A percentile compares a stretch with the other conserved stretches of the same genome.
Evolutionary conservation across 2,888 invertebrate species (phyloP).

Genomic region (Sarcophaga caerulescens): DNA sequence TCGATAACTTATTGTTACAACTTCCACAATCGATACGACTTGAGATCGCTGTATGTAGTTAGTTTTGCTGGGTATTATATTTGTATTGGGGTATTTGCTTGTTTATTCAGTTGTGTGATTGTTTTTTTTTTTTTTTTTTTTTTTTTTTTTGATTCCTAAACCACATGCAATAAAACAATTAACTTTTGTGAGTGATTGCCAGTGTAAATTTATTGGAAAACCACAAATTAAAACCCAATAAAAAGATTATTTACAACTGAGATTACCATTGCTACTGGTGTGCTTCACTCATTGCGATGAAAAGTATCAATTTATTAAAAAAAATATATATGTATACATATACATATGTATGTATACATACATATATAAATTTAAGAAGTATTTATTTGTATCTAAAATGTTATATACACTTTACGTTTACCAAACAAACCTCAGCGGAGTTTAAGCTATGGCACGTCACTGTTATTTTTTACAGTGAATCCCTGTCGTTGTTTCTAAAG

Average conservation of each 20-base stretch:
- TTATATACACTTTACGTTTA: neutral
- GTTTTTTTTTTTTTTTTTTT: neutral
- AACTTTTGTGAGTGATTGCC: constrained; percentile 60
- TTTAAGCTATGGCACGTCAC: no score
- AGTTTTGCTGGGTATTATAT: neutral
- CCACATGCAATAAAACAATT: constrained; percentile 64
- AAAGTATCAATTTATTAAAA: neutral
- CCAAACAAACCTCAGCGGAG: neutral
- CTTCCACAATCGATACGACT: no score
- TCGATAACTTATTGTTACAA: no score
- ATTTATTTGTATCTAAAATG: neutral
- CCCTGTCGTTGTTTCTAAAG: no score
- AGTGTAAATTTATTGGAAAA: constrained; percentile 59
- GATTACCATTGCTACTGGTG: neutral
- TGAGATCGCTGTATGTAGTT: no score
- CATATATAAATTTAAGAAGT: neutral
- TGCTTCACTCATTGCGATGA: neutral
- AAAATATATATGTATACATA: neutral
- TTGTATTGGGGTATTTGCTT: neutral
- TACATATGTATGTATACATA: neutral
- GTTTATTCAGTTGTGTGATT: neutral
- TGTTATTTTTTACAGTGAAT: no score
- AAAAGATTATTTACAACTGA: constrained; percentile 38
- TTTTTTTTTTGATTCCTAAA: constrained; percentile 29
- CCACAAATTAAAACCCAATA: constrained; percentile 57